Base-by-base conservation (phyloP, 1,140 invertebrate species). In the Zaprionus ghesquierei region DNA sequence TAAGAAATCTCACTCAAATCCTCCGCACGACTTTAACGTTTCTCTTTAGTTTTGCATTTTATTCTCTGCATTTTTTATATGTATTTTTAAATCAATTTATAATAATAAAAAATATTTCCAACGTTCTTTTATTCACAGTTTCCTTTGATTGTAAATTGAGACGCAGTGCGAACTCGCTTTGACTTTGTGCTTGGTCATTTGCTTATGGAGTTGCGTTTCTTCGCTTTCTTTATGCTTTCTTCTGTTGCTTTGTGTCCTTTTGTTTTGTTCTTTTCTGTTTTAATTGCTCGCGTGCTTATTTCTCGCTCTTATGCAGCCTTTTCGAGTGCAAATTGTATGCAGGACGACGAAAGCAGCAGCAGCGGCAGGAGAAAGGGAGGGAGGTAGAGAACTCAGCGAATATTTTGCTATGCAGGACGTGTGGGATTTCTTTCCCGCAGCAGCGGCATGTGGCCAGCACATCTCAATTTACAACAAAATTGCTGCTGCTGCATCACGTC, bases 211-310 rank as follows among this genome's bases (percentile, higher is more conserved):
- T 38, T 31, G 29, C 15, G 12, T 20, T 22, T 12, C 8, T 41
- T 46, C 8, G 5, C 18, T 15, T 15, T 20, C 6, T 27, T 55
- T 15, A n/a, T n/a, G n/a, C n/a, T n/a, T n/a, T n/a, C n/a, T 5
- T 18, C 55, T 15, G 0, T 10, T 29, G 5, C 10, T 18, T 3
- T 38, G 29, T 15, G 9, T 12, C 44, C 13, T 23, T 23, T 23
- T 5, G 5, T 15, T 29, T 51, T 29, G 9, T 51, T 51, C 8
- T 25, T 22, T 59, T 33, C 51, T 25, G 8, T 66, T 71, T 72
- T 72, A 72, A 72, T 72, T 72, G 69, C 69, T 60, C 29, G 63
- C 63, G 35, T 70, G 53, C 50, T 70, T 64, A 56, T 72, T 66
- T 71, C 51, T 56, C 35, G 29, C 13, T 50, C 44, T 66, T 66